Conservation (phyloP, 2,888 invertebrate genomes). For the Apodemia zela region DNA sequence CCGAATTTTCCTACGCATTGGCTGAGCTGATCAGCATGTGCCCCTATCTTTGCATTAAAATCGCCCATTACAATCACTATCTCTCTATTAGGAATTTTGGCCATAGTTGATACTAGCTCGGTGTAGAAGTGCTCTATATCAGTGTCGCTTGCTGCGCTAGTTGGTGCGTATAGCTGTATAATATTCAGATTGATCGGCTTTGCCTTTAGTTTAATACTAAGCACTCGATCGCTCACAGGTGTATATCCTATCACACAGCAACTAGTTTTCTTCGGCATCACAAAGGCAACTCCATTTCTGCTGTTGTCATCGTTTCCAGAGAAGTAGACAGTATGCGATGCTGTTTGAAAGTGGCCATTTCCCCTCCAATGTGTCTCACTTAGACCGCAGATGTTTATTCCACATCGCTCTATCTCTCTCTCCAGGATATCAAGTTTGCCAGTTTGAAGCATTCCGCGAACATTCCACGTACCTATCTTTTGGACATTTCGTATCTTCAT, state of each 20-base stretch:
- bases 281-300: constrained; percentile 24
- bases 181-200: constrained; percentile 24
- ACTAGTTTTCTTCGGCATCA: constrained; percentile 21
- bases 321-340: constrained; percentile 22
- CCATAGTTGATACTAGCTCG: constrained; percentile 20
- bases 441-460: constrained; percentile 24
- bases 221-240: constrained; percentile 23
- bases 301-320: constrained; percentile 25
- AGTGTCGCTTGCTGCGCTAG: constrained; percentile 19
- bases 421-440: constrained; percentile 29
- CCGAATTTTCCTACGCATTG: constrained; percentile 19
- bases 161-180: constrained; percentile 27
- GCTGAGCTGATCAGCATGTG: constrained; percentile 17
- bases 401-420: constrained; percentile 27
- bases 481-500: constrained; percentile 23
- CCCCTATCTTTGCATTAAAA: constrained; percentile 28
- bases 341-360: constrained; percentile 28
- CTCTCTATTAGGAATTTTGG: constrained; percentile 29
- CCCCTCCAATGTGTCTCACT: constrained; percentile 32
- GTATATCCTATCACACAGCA: no score
- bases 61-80: constrained; percentile 27
- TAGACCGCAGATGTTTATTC: constrained; percentile 26
- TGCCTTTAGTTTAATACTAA: constrained; percentile 21
- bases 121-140: constrained; percentile 23
- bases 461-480: constrained; percentile 33